Evolutionary conservation across 2,113 vertebrate species (phyloP), one percentile per base, ranked within the genome.

Genomic region (Zonotrichia leucophrys): DNA sequence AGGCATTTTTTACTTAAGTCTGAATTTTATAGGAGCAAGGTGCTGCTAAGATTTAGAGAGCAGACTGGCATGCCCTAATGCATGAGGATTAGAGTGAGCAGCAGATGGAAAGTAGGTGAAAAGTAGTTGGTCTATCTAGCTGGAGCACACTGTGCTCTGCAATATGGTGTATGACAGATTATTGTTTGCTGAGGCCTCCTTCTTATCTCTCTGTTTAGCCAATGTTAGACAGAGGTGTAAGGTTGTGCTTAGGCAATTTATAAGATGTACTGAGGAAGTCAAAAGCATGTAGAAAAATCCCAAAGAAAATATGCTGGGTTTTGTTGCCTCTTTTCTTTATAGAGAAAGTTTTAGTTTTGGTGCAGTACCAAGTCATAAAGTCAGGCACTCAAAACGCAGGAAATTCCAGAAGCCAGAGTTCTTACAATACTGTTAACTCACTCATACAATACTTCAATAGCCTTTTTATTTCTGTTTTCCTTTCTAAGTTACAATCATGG

Each of bases 351-450:
- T 90, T 53, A 16, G 25, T 62, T 95, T 94, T 86, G 88, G 59
- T 90, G 46, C 79, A 80, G 63, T 49, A 82, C 56, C 78, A 93
- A 93, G 68, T 83, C 24, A 74, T 79, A 88, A 96, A 94, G 41
- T 86, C 63, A 95, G 60, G 59, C 75, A 80, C 63, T 86, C 77
- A 66, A 92, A 81, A 91, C 37, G 70, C 88, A 94, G 87, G 93
- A 95, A 96, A 91, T 87, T 91, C 90, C 92, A 92, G 90, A 87
- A 96, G 89, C 69, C 62, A 50, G 66, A 75, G 14, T 84, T 91
- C 42, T 91, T 92, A 83, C 30, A 78, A 21, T 70, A 52, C 56
- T 68, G 18, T 82, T 89, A 92, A 72, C 87, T 89, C 76, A 47
- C 60, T 66, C 30, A 31, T 68, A 63, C 7, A 50, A 35, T 63